Conservation (phyloP, 2,797 vertebrate genomes). For the Limosa lapponica region DNA sequence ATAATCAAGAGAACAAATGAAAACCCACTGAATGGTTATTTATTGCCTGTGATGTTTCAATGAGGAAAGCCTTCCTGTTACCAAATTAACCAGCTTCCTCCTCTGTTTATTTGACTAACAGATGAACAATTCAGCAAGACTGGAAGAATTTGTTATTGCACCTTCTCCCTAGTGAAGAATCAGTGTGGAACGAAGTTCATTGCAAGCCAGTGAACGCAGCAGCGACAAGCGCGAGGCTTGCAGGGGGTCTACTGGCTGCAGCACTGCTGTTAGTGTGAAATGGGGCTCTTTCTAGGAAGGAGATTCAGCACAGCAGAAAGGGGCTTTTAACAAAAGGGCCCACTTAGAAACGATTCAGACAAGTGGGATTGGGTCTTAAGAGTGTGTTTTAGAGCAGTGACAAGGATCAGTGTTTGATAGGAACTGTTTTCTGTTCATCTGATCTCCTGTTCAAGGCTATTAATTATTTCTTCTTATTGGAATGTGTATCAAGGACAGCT, state of each 20-base stretch:
- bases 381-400: not conserved
- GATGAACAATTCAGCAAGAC: not conserved
- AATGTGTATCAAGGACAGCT: not conserved
- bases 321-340: not conserved
- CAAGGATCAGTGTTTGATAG: not conserved
- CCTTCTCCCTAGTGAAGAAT: not conserved
- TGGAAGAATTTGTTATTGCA: not conserved
- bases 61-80: not conserved
- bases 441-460: not conserved
- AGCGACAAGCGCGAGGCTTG: not conserved
- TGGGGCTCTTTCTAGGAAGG: not conserved
- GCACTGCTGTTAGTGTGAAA: not conserved
- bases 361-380: not conserved
- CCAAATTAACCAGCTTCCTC: not conserved
- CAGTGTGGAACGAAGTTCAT: not conserved
- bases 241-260: not conserved
- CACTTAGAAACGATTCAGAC: not conserved
- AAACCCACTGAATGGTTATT: not conserved
- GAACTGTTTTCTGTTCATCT: not conserved
- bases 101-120: not conserved
- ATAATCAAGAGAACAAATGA: not conserved
- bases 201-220: not conserved
- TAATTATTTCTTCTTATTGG: not conserved
- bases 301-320: not conserved
- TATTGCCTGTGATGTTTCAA: not conserved